Base-by-base conservation (phyloP, 2,797 vertebrate species). In the Phataginus tricuspis region DNA sequence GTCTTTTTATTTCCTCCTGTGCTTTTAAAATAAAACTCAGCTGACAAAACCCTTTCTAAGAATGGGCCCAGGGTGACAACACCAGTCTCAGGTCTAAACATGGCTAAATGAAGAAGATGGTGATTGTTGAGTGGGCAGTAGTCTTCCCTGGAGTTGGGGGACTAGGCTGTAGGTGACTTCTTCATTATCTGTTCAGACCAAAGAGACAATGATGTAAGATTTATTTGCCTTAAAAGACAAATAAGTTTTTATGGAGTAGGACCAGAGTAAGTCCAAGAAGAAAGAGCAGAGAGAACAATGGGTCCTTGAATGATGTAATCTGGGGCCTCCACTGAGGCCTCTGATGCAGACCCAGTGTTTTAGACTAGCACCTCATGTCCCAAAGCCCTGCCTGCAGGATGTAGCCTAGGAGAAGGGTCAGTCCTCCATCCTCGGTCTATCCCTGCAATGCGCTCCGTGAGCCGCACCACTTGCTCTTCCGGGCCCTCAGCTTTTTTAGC, bases 1-100 rank as follows among this genome's bases (percentile, higher is more conserved):
- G 8, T 86, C 55, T 78, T 34, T 85, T 39, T 78, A 66, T 92
- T 89, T 11, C 31, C 59, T 83, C 6, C 7, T 31, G 37, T 72
- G 39, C 23, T 77, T 86, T 95, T 86, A 37, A 93, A 72, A 91
- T 82, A 25, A 74, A 92, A 51, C 18, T 93, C 55, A 34, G 9
- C 4, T 71, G n/a, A 59, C 4, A 53, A 21, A 72, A 34, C 23
- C 6, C n/a, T 64, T 64, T 72, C 31, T 13, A 29, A 27, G 66
- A 84, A 57, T 68, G 29, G 2, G 12, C 42, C 31, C 19, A n/a
- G 14, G 25, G n/a, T 63, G 31, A 84, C 23, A 72, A 80, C 15
- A 82, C 10, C 39, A 49, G 21, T n/a, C 69, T 83, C n/a, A 71
- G 64, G 61, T 42, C 29, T 71, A 93, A n/a, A 86, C 16, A 12